phyloP scores from a whole-genome alignment of 2,113 vertebrate genomes.

The Sturnus vulgaris region DNA sequence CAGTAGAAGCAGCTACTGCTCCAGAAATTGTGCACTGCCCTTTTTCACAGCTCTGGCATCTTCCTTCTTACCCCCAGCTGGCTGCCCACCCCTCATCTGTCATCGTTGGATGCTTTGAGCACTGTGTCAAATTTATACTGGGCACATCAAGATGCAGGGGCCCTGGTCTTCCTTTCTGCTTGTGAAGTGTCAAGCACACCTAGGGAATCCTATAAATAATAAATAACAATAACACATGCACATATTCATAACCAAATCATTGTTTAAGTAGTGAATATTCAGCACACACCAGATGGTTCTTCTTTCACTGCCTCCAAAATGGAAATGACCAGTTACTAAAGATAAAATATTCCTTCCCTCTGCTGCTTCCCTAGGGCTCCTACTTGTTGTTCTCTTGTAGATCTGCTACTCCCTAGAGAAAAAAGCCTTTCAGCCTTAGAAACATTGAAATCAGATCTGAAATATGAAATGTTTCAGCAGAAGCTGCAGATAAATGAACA shows the following conservation, averaged over 20 bases:
- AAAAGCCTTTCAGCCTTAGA: slow-evolving; percentile 25
- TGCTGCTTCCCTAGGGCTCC: slow-evolving; percentile 29
- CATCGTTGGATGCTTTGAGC: neutral
- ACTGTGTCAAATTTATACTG: neutral
- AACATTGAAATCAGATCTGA: slow-evolving; percentile 50
- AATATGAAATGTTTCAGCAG: slow-evolving; percentile 40
- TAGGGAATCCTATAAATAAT: slow-evolving; percentile 40
- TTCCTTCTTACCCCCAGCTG: neutral
- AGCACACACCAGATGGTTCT: slow-evolving; percentile 47
- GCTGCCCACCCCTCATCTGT: neutral
- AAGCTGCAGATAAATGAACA: slow-evolving; percentile 41
- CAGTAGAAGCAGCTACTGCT: neutral
- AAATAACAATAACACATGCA: slow-evolving; percentile 18
- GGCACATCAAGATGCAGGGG: neutral
- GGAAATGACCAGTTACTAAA: slow-evolving; percentile 68
- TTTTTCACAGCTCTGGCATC: neutral
- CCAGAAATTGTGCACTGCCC: neutral
- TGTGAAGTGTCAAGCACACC: neutral
- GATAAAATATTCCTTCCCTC: slow-evolving; percentile 57
- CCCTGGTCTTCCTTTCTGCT: neutral
- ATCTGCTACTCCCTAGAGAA: slow-evolving; percentile 38
- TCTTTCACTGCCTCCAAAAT: slow-evolving; percentile 54
- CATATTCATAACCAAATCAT: slow-evolving; percentile 32
- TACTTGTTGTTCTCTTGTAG: slow-evolving; percentile 58
- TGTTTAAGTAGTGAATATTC: slow-evolving; percentile 63